Evolutionary conservation across 1,140 invertebrate species (phyloP).

Genomic region (Tetramorium simillimum): DNA sequence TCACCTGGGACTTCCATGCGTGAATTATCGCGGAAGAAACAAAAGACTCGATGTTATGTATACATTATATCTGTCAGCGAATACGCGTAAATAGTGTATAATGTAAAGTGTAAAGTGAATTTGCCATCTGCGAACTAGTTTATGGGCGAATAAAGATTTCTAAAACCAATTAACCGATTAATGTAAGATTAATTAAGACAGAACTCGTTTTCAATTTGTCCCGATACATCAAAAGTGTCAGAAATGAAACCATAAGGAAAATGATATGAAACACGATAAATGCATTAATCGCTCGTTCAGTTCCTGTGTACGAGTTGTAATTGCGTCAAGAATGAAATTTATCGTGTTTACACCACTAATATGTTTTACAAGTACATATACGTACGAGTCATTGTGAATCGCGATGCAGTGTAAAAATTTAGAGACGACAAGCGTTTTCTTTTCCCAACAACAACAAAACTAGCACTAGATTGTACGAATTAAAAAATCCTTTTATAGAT

Average conservation of each 20-base stretch:
- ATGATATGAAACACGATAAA: neutral
- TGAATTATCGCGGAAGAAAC: conserved; percentile 10
- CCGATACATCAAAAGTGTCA: neutral
- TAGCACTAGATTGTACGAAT: too few relatives aligned
- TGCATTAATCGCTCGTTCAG: conserved; percentile 10
- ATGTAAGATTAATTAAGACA: neutral
- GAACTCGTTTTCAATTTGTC: neutral
- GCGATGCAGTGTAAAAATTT: conserved; percentile 6
- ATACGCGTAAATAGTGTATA: neutral
- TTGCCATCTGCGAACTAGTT: neutral
- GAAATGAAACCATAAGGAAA: neutral
- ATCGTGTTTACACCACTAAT: neutral
- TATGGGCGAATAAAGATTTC: neutral
- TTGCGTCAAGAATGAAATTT: neutral
- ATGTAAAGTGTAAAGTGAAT: neutral
- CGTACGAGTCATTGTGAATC: conserved; percentile 34
- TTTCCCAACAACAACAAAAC: neutral
- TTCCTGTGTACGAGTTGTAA: neutral
- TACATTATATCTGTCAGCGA: neutral
- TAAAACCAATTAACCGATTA: conserved; percentile 1
- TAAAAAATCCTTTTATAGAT: neutral
- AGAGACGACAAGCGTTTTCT: neutral
- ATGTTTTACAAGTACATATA: neutral
- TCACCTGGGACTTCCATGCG: neutral
- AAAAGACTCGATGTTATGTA: neutral